phyloP scores from a whole-genome alignment of 2,113 vertebrate genomes.

The Empidonax traillii region DNA sequence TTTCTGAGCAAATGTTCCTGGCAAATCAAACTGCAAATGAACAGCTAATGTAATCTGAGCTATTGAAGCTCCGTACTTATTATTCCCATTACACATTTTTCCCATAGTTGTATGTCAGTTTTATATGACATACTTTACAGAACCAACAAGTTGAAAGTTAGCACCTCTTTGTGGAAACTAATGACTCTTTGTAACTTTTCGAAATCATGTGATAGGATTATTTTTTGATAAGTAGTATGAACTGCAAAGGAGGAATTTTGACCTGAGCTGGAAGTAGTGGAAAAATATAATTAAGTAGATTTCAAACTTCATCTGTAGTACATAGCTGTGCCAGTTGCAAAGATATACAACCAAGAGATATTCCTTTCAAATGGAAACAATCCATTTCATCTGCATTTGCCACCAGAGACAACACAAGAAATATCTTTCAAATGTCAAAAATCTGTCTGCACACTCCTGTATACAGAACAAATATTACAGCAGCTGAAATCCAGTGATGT shows the following conservation, averaged over 20 bases:
- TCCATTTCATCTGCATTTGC: background rate
- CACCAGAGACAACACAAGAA: background rate
- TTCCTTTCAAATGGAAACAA: background rate
- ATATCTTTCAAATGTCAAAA: background rate
- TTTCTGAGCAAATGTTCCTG: background rate
- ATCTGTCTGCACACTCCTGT: background rate
- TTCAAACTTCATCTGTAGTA: background rate
- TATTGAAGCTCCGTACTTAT: background rate
- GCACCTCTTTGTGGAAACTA: background rate
- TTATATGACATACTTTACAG: background rate
- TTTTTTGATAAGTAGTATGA: background rate
- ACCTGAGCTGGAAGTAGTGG: background rate
- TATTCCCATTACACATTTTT: background rate
- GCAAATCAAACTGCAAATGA: background rate
- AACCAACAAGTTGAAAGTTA: background rate
- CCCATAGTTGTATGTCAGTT: background rate
- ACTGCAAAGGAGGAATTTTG: background rate
- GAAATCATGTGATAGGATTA: background rate
- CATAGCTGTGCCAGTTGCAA: background rate
- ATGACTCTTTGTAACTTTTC: background rate
- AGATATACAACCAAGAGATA: background rate
- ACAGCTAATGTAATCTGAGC: background rate
- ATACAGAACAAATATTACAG: background rate
- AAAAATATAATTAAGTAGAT: background rate
- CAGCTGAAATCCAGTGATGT: background rate